Evolutionary conservation across 2,888 invertebrate genomes (phyloP).

Genomic region (Metalampra italica): DNA sequence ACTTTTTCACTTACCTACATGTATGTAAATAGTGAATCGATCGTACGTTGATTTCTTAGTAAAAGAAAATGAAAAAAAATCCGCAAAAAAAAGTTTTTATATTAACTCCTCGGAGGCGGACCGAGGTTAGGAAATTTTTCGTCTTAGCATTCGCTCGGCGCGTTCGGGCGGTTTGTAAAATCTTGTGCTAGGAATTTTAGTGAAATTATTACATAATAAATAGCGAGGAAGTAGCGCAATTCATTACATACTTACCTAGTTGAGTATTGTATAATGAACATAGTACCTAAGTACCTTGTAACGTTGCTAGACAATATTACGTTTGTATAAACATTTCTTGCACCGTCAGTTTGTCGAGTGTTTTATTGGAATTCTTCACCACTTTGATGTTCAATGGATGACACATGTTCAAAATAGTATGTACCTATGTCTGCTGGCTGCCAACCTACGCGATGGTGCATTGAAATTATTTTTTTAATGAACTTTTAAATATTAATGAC

Average conservation of each 20-base stretch:
- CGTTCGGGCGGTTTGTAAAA: constrained; percentile 41
- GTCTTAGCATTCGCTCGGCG: constrained; percentile 37
- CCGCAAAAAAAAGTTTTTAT: constrained; percentile 62
- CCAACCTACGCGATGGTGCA: constrained; percentile 41
- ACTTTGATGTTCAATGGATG: constrained; percentile 16
- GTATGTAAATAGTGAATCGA: constrained; percentile 49
- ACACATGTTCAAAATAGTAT: constrained; percentile 13
- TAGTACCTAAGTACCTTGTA: constrained; percentile 65
- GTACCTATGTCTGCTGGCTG: constrained; percentile 27
- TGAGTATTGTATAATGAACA: constrained; percentile 60
- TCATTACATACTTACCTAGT: constrained; percentile 67
- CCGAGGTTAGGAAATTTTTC: constrained; percentile 51
- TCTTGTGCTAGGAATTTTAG: constrained; percentile 61
- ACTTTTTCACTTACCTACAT: constrained; percentile 62
- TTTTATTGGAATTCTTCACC: constrained; percentile 18
- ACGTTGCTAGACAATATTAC: constrained; percentile 71
- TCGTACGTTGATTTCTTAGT: constrained; percentile 44
- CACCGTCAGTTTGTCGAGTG: constrained; percentile 49
- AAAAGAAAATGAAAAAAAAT: constrained; percentile 50
- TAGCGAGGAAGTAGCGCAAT: constrained; percentile 72
- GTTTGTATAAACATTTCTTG: constrained; percentile 56
- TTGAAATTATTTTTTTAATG: constrained; percentile 58
- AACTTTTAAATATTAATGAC: constrained; percentile 6
- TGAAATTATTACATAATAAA: constrained; percentile 58
- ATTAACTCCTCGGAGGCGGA: constrained; percentile 50